These are phyloP conservation scores for Fragum whitleyi DNA, from an alignment of 2,888 invertebrate genomes.

Conservation along the genomic window DNA sequence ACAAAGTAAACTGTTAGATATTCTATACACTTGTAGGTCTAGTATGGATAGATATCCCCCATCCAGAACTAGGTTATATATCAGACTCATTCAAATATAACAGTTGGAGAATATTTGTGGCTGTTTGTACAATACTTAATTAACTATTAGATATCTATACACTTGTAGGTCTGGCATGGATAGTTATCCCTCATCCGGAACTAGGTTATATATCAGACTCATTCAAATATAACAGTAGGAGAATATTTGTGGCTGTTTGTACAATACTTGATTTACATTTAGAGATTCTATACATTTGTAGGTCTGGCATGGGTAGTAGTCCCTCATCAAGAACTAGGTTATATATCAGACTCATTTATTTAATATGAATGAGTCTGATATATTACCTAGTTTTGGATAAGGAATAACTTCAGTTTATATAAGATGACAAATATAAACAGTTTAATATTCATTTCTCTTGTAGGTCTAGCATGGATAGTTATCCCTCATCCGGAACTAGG, in stretches of 20 bases:
- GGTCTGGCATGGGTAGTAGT: slow-evolving; percentile 91
- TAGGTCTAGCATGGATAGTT: slow-evolving; percentile 90
- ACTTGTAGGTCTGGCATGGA: no score
- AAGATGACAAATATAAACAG: no score
- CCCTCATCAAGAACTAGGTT: slow-evolving; percentile 85
- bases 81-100: neutral
- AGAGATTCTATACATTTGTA: no score
- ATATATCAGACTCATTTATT: neutral
- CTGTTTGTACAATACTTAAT: slow-evolving; percentile 95
- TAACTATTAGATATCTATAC: no score
- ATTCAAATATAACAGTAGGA: slow-evolving; percentile 89
- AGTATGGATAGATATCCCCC: slow-evolving; percentile 90
- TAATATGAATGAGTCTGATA: slow-evolving; percentile 93
- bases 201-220: slow-evolving; percentile 5
- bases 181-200: slow-evolving; percentile 88
- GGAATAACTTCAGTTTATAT: no score
- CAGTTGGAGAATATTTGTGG: slow-evolving; percentile 96
- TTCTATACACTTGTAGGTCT: no score
- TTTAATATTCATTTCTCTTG: no score
- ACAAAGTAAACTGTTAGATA: no score
- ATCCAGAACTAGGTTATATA: slow-evolving; percentile 72
- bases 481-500: slow-evolving; percentile 87
- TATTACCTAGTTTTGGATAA: slow-evolving; percentile 94
- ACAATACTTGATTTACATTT: slow-evolving; percentile 95
- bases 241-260: slow-evolving; percentile 95